Evolutionary conservation across 2,797 vertebrate genomes (phyloP), one percentile per base, ranked within the genome.

Genomic region (Protosalanx chinensis): DNA sequence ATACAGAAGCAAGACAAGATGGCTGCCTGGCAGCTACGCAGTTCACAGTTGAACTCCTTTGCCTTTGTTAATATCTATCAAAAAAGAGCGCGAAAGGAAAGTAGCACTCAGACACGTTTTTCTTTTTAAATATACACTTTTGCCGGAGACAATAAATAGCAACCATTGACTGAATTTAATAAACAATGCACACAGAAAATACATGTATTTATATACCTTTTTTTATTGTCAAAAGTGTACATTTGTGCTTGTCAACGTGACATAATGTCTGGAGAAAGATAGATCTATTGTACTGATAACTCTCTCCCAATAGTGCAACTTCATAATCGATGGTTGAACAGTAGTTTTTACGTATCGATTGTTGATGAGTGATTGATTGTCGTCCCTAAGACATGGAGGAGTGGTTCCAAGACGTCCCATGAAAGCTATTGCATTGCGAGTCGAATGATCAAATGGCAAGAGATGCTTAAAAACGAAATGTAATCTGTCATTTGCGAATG

Each of bases 111-210:
- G 84, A 86, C 86, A 86, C 86, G 75, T 82, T 80, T 79, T 80
- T 64, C 76, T 82, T 82, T 86, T 91, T 87, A 91, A 91, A 90
- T 91, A 90, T 78, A 88, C 85, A 89, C 77, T 78, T 87, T 83
- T 86, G 83, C 73, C 53, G 84, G 79, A 88, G 82, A 91, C 87
- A 93, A 93, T 92, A 93, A 92, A 93, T 92, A 93, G 72, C 71
- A 88, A 83, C 87, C 75, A 88, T 82, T 83, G 84, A 84, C 75
- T 79, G 72, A 91, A 65, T 64, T 67, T 57, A 63, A 73, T 56
- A 87, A 87, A 84, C 80, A 89, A 85, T 81, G 41, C 41, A 86
- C 81, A 85, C 79, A 89, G 79, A 83, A 72, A 85, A 81, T 65
- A 70, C 13, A 37, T 16, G 16, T 23, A 46, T 46, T 46, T 46